A percentile compares a stretch with the other conserved stretches of the same genome.
Evolutionary conservation across 2,113 vertebrate genomes (phyloP).

Genomic region (Ameiurus melas): DNA sequence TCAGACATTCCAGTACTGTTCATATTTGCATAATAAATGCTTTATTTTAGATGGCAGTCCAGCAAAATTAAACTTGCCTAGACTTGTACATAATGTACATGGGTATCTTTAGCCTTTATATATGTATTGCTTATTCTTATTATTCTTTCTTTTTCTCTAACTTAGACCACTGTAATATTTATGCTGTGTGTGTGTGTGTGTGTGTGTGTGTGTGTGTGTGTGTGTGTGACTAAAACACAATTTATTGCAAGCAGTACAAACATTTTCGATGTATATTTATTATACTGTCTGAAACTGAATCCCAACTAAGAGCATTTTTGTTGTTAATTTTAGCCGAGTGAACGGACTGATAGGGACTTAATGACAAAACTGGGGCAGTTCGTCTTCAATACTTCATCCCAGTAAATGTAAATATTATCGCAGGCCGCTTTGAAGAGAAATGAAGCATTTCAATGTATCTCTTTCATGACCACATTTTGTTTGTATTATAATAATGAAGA

Average conservation of each 20-base stretch:
- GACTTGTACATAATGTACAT: neutral
- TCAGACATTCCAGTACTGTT: neutral
- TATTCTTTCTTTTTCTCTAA: neutral
- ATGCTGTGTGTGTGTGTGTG: neutral
- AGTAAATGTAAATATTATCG: constrained; percentile 35
- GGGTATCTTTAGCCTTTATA: neutral
- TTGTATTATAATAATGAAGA: constrained; percentile 39
- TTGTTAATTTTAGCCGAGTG: neutral
- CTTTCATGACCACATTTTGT: constrained; percentile 34
- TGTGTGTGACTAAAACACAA: neutral
- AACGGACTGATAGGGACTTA: neutral
- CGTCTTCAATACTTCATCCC: neutral
- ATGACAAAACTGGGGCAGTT: constrained; percentile 4
- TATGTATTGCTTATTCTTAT: neutral
- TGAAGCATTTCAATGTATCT: neutral
- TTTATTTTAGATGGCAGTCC: neutral
- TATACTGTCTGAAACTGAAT: neutral
- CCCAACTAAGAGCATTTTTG: neutral
- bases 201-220: neutral
- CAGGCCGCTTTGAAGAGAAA: constrained; percentile 8
- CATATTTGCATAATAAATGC: neutral
- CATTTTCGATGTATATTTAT: neutral
- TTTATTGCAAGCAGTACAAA: neutral
- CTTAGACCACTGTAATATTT: neutral
- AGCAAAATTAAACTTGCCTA: neutral